Evolutionary conservation across 1,140 invertebrate genomes (phyloP), one percentile per base, ranked within the genome.

Genomic region (Drosophila kepulauana): DNA sequence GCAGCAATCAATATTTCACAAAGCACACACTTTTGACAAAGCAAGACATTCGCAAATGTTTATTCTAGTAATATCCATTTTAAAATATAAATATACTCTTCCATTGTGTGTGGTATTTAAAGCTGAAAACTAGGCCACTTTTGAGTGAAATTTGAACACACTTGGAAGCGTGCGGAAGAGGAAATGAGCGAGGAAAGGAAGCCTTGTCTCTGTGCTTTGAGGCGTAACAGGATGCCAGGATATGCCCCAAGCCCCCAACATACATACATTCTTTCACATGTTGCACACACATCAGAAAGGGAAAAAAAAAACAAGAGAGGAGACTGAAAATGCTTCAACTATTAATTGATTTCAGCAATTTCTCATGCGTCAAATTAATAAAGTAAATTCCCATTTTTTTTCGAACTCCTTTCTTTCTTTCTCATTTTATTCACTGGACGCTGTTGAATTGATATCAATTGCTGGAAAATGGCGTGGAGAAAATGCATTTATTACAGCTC

Each of bases 341-440:
- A 86, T 86, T 87, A 81, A 86, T 86, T 76, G 82, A 76, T 78
- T 81, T 30, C 33, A 15, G 38, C 51, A 16, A 11, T 43, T 43
- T 43, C n/a, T 13, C 15, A 35, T 57, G 8, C 28, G 35, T 41
- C 51, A 74, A 86, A 86, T 81, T 81, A 79, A 86, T 86, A 67
- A 84, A 70, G 61, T 72, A 78, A 65, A 72, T 64, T 72, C 52
- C 10, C 25, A n/a, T 33, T 54, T 13, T 30, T n/a, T 25, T 54
- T n/a, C 8, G n/a, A 35, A 1, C 13, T 33, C 8, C 16, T 41
- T 57, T 41, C 15, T 41, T 5, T 57, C 56, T 46, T 30, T 30
- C 45, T n/a, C 20, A 25, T 25, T 25, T 25, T 8, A 25, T 64
- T 49, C 33, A 1, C 33, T 38, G 35, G 35, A 59, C 8, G 35